Percentiles rank a stretch among this genome's conserved stretches.
Evolutionary conservation across 2,888 invertebrate species (phyloP).

Genomic region (Drosophila bunnanda): DNA sequence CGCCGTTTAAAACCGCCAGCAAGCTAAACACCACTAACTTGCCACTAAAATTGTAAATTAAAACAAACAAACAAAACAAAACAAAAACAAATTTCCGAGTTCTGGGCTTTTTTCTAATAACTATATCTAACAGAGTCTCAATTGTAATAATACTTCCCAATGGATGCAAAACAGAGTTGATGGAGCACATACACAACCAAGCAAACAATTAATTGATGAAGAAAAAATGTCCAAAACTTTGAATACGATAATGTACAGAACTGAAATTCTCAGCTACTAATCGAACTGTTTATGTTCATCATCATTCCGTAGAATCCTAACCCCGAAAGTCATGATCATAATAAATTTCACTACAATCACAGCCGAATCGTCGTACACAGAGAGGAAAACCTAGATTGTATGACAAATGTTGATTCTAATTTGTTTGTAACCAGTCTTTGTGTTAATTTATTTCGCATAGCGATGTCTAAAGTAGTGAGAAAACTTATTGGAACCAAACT

Average conservation of each 20-base stretch:
- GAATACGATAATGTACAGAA: slow-evolving; percentile 84
- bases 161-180: slow-evolving; percentile 28
- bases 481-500: not conserved
- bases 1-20: slow-evolving; percentile 58
- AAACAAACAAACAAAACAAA: slow-evolving; percentile 52
- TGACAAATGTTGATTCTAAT: not conserved
- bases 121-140: slow-evolving; percentile 17
- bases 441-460: not conserved
- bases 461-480: not conserved
- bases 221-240: slow-evolving; percentile 85
- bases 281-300: slow-evolving; percentile 64
- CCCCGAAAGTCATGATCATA: slow-evolving; percentile 11
- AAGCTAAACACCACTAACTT: slow-evolving; percentile 44
- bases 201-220: slow-evolving; percentile 19
- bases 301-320: slow-evolving; percentile 52
- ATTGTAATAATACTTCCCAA: slow-evolving; percentile 37
- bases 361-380: slow-evolving; percentile 14
- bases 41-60: slow-evolving; percentile 45
- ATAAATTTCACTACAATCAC: slow-evolving; percentile 19
- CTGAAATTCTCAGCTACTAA: slow-evolving; percentile 71
- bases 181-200: slow-evolving; percentile 14
- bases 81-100: slow-evolving; percentile 83
- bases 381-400: not conserved
- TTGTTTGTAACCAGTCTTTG: not conserved
- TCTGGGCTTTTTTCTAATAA: slow-evolving; percentile 80